Percentiles rank a stretch among this genome's conserved stretches.
phyloP scores from a whole-genome alignment of 2,113 vertebrate species.

The Shinisaurus crocodilurus region DNA sequence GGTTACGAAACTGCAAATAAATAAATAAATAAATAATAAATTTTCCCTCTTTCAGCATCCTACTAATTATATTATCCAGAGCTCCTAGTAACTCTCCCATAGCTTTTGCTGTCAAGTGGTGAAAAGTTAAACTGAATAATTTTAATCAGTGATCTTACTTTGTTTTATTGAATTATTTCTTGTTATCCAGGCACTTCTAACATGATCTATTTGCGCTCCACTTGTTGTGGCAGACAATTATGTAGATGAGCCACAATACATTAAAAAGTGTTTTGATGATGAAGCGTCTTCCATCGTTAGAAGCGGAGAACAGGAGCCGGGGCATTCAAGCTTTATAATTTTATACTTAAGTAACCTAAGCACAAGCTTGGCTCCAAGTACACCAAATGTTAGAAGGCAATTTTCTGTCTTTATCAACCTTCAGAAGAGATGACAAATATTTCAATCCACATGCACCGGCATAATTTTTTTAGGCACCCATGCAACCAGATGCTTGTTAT shows the following conservation, averaged over 20 bases:
- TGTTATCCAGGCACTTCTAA: not conserved
- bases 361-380: not conserved
- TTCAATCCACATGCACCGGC: not conserved
- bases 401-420: not conserved
- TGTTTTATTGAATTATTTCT: not conserved
- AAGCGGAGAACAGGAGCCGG: too few relatives aligned
- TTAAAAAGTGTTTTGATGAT: not conserved
- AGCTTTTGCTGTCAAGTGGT: not conserved
- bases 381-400: not conserved
- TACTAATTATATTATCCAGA: not conserved
- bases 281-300: not conserved
- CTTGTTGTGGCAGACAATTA: not conserved
- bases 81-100: not conserved
- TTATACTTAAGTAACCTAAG: not conserved
- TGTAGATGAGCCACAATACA: not conserved
- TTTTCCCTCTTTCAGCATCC: not conserved
- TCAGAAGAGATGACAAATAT: not conserved
- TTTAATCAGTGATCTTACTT: not conserved
- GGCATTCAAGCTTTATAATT: not conserved
- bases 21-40: not conserved
- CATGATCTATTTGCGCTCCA: not conserved
- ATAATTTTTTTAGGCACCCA: not conserved
- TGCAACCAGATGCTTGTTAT: not conserved
- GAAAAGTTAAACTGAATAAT: not conserved
- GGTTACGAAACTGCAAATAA: not conserved